Evolutionary conservation across 2,113 vertebrate species (phyloP).

Genomic region (Origma solitaria): DNA sequence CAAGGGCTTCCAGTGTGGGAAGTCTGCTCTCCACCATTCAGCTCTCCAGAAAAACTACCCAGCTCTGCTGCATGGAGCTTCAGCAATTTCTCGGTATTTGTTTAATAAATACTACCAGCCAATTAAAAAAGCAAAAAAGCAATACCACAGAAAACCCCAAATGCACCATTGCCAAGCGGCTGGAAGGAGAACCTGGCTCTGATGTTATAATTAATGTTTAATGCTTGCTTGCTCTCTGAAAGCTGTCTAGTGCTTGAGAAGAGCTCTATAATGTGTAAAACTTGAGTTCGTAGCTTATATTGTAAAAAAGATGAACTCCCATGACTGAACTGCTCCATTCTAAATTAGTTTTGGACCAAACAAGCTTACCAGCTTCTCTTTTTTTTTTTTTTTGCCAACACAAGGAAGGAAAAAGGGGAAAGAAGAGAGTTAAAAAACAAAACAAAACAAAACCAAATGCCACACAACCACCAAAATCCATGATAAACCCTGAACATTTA

Average conservation of each 20-base stretch:
- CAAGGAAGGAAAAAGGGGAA: accelerated
- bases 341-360: background rate
- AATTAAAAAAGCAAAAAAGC: background rate
- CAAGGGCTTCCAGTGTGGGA: background rate
- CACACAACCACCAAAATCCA: background rate
- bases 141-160: background rate
- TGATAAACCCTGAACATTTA: background rate
- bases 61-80: background rate
- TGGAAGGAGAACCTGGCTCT: background rate
- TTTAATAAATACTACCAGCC: background rate
- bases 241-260: background rate
- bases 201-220: background rate
- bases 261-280: background rate
- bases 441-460: accelerated
- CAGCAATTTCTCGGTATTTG: background rate
- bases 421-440: background rate
- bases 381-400: background rate
- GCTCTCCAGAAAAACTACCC: background rate
- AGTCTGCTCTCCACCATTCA: background rate
- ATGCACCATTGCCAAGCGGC: background rate
- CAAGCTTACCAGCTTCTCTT: background rate
- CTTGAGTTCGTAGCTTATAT: background rate
- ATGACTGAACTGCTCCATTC: background rate
- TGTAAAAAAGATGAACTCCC: background rate
- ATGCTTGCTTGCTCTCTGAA: background rate